These are phyloP conservation scores for Keiferia lycopersicella DNA, from an alignment of 2,888 invertebrate genomes.

Conservation along the genomic window DNA sequence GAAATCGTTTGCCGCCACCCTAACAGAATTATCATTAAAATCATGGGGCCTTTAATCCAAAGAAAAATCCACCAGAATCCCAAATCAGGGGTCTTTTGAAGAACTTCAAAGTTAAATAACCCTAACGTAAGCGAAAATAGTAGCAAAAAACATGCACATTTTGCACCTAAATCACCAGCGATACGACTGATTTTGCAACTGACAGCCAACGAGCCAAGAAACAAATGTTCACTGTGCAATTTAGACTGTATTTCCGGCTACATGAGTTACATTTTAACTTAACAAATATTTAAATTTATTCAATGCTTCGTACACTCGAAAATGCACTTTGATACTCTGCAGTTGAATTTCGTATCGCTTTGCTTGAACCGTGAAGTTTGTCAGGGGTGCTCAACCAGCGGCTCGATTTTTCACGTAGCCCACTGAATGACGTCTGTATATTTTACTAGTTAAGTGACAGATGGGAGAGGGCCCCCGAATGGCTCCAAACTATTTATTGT, in stretches of 20 bases:
- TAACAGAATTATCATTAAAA: constrained; percentile 75
- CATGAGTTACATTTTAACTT: constrained; percentile 81
- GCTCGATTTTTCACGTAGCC: constrained; percentile 74
- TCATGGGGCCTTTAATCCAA: constrained; percentile 79
- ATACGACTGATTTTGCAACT: constrained; percentile 53
- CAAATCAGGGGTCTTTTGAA: constrained; percentile 78
- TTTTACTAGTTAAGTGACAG: constrained; percentile 80
- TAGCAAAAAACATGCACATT: constrained; percentile 38
- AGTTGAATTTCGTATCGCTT: constrained; percentile 34
- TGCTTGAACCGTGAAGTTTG: constrained; percentile 28
- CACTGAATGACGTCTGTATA: constrained; percentile 78
- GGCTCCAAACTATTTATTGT: constrained; percentile 78
- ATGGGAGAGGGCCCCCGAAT: constrained; percentile 59
- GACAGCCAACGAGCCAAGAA: constrained; percentile 54
- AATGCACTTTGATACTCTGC: constrained; percentile 31
- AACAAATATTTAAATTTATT: constrained; percentile 81
- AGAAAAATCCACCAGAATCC: constrained; percentile 80
- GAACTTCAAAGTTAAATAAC: constrained; percentile 80
- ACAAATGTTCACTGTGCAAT: constrained; percentile 77
- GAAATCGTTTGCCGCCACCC: constrained; percentile 46
- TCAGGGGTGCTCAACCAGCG: constrained; percentile 65
- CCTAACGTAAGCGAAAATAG: constrained; percentile 51
- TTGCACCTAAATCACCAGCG: constrained; percentile 42
- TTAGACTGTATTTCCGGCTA: constrained; percentile 80
- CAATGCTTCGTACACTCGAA: constrained; percentile 34